phyloP scores from a whole-genome alignment of 2,888 invertebrate species.

The Notodonta dromedarius region DNA sequence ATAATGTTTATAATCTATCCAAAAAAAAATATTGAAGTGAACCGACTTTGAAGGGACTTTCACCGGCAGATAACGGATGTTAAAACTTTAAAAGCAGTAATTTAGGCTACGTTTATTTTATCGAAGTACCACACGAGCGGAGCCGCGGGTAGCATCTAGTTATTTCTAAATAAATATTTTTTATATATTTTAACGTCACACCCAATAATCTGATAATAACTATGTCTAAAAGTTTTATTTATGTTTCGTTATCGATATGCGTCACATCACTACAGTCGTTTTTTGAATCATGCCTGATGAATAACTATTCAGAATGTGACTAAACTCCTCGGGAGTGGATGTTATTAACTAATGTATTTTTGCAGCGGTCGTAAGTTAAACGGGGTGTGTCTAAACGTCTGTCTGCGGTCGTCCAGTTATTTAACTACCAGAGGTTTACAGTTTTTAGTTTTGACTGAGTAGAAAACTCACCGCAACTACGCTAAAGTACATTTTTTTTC shows the following conservation, averaged over 20 bases:
- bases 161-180: neutral
- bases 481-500: no score
- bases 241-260: constrained; percentile 17
- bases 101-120: no score
- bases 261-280: constrained; percentile 20
- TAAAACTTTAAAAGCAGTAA: no score
- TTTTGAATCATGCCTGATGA: constrained; percentile 29
- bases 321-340: constrained; percentile 35
- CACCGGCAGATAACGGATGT: no score
- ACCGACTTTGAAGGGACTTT: no score
- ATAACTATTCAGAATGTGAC: constrained; percentile 21
- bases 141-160: no score
- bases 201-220: neutral
- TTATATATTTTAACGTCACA: neutral
- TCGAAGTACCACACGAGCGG: no score
- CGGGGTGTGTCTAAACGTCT: constrained; percentile 5
- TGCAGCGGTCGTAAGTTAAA: neutral
- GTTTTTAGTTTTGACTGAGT: constrained; percentile 1
- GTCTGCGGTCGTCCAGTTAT: constrained; percentile 4
- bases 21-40: no score
- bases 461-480: neutral
- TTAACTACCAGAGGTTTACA: neutral
- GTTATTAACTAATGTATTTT: constrained; percentile 11
- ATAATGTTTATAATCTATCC: no score
- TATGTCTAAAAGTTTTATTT: constrained; percentile 15